Percentiles rank a stretch among this genome's conserved stretches.
phyloP scores from a whole-genome alignment of 2,888 invertebrate species.

The Spilosoma lubricipeda region DNA sequence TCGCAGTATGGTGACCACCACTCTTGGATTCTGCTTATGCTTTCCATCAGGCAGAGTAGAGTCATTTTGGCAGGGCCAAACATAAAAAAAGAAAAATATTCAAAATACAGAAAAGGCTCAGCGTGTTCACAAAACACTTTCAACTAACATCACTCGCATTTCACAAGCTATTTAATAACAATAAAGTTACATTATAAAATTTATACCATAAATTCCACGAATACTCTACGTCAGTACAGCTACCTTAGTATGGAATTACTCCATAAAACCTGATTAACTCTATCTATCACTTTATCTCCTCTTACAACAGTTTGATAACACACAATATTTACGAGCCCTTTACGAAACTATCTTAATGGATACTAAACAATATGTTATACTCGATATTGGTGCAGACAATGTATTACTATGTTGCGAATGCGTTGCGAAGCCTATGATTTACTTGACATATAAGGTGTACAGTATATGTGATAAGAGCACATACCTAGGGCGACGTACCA shows the following conservation, averaged over 20 bases:
- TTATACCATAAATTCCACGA: background rate
- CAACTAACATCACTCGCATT: background rate
- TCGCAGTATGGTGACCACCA: no score
- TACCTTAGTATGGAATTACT: conserved; percentile 6
- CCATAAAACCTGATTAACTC: conserved; percentile 23
- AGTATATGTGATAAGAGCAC: background rate
- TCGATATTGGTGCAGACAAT: conserved; percentile 24
- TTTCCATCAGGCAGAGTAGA: no score
- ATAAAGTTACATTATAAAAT: conserved; percentile 4
- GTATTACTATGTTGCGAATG: conserved; percentile 21
- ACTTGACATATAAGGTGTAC: background rate
- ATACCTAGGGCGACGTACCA: background rate
- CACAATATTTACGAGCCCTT: conserved; percentile 57
- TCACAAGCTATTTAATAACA: background rate
- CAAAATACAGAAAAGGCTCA: background rate
- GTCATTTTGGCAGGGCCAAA: no score
- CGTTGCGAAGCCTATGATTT: no score
- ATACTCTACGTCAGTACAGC: background rate
- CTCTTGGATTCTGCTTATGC: no score
- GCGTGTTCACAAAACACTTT: background rate
- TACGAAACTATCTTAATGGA: conserved; percentile 51
- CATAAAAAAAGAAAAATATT: no score
- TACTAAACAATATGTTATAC: conserved; percentile 32
- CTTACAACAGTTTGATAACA: conserved; percentile 57
- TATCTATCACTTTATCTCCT: conserved; percentile 56